Base-by-base conservation (phyloP, 2,113 vertebrate species). In the Myanophis thanlyinensis region DNA sequence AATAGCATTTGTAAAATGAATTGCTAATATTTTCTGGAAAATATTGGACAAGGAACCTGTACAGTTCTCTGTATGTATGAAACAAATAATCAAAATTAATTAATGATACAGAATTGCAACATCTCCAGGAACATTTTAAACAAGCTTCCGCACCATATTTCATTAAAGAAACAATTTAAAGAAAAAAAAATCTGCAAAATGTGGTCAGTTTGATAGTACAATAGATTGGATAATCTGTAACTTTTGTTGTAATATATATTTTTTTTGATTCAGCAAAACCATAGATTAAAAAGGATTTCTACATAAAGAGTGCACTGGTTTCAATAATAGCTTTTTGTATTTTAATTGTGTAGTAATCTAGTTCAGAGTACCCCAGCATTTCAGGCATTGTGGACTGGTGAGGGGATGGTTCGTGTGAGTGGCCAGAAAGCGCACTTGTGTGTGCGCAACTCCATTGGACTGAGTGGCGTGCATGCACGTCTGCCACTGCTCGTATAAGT, bases 51-150 rank as follows among this genome's bases (percentile, higher is more conserved):
- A 85, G 23, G 40, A 86, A 93, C 89, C 23, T 47, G 62, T 46
- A 59, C 44, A 59, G 53, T 85, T 89, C 73, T 85, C 85, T 59
- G 51, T 89, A 85, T 85, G 23, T 85, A 89, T 92, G 52, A 92
- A 92, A 88, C 35, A 27, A 40, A 54, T 89, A 89, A 89, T 92
- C 67, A 85, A 92, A 92, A 92, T 92, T 89, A 92, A 89, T 92
- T 85, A 85, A 89, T 92, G 73, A 59, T 89, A 30, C 25, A 89
- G 44, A 30, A 15, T 15, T 62, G 73, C 52, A 62, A 89, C 23
- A 85, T 47, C 52, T 89, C 46, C 73, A 90, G 47, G n/a, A 47
- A 15, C 27, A 85, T 89, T 89, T 80, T 47, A 48, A 59, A 73
- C 40, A n/a, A 51, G 25, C 47, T 91, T 40, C 35, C 0, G 8